Base-by-base conservation (phyloP, 2,888 invertebrate species). In the Thereva nobilitata region DNA sequence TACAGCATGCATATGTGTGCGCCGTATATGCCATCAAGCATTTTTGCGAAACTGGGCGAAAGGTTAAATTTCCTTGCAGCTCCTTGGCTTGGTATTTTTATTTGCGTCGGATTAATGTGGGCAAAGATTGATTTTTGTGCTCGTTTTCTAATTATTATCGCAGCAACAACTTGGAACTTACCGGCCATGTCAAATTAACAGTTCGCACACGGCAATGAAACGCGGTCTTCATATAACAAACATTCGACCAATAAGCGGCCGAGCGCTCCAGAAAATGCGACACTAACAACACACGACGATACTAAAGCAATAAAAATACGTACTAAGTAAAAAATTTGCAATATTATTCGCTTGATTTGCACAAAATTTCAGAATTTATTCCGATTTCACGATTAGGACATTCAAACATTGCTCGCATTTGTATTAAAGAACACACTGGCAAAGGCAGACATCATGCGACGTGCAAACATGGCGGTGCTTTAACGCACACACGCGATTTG, bases 181-280 rank as follows among this genome's bases (percentile, higher is more conserved):
- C 89, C 89, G 89, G 89, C 89, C 89, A 89, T 89, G 87, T 87
- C 89, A 88, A 85, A 86, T 78, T 72, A 78, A 78, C 78, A 77
- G 78, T 77, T 78, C 77, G 77, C 76, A 68, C 70, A 73, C 67
- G 71, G 67, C 68, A 68, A 72, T 67, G 54, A 67, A 67, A 69
- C 69, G 54, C 69, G 71, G 70, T 47, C 59, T 59, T 59, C 72
- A 71, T 72, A 71, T 71, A 72, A 72, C 70, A 72, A 72, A 71
- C 72, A 72, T 72, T 72, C 72, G 71, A 68, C 68, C 59, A 44
- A 50, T 40, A 63, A 63, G 50, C 50, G 63, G 63, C 63, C 63
- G 63, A 50, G 63, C 41, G 41, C 42, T 42, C 35, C 49, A 10
- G 47, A 41, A 45, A 8, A 4, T 38, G 42, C 59, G 12, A 47